A percentile compares a stretch with the other conserved stretches of the same genome.
phyloP scores from a whole-genome alignment of 2,113 vertebrate genomes.

The Telmatochromis brachygnathus region DNA sequence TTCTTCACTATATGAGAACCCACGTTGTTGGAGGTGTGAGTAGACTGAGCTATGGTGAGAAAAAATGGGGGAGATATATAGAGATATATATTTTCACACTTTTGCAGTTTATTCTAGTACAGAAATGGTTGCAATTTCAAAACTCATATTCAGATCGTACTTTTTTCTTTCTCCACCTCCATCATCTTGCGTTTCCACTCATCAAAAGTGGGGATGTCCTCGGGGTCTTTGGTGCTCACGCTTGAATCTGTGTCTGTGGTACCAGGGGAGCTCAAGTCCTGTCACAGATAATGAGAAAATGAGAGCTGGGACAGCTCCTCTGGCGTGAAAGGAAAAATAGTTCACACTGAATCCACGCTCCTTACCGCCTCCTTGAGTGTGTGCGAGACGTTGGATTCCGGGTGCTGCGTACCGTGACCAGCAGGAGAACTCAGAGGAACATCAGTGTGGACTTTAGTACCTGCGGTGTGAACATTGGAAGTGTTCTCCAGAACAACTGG shows the following conservation, averaged over 20 bases:
- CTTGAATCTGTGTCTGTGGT: slow-evolving; percentile 76
- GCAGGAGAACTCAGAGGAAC: background rate
- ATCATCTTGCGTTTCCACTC: slow-evolving; percentile 98
- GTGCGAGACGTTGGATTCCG: slow-evolving; percentile 46
- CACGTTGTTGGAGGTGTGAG: slow-evolving; percentile 81
- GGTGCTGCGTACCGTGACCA: background rate
- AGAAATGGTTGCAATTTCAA: background rate
- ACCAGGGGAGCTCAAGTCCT: slow-evolving; percentile 63
- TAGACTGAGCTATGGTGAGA: slow-evolving; percentile 75
- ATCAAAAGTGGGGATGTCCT: slow-evolving; percentile 97
- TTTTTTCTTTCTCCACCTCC: slow-evolving; percentile 97
- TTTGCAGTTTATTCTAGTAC: background rate
- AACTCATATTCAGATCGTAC: slow-evolving; percentile 62
- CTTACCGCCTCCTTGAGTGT: slow-evolving; percentile 40
- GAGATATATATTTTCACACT: background rate
- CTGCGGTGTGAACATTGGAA: slow-evolving; percentile 49
- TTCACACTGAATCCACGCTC: background rate
- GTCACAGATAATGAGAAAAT: slow-evolving; percentile 16
- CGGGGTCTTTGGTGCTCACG: slow-evolving; percentile 72
- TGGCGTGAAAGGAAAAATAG: background rate
- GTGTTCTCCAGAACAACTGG: slow-evolving; percentile 63
- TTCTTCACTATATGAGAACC: slow-evolving; percentile 80
- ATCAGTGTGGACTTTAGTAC: slow-evolving; percentile 41
- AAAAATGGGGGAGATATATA: background rate
- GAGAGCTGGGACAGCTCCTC: slow-evolving; percentile 23